Base-by-base conservation (phyloP, 2,113 vertebrate genomes). In the Climacteris rufus region DNA sequence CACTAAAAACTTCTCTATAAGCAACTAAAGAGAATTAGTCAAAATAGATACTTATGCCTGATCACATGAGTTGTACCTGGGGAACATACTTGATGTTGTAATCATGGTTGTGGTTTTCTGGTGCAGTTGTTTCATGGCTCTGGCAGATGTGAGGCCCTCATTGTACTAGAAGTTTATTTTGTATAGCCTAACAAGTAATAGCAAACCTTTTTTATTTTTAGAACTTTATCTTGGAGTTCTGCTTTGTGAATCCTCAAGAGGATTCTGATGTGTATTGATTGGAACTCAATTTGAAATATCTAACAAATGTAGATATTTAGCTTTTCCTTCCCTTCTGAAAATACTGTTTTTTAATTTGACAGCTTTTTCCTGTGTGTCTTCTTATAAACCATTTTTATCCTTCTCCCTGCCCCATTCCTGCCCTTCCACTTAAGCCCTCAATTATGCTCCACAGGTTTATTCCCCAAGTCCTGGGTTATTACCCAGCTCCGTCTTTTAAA, bases 321-420 rank as follows among this genome's bases (percentile, higher is more conserved):
- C 30, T 75, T 94, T 83, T 6, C 9, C 15, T 85, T 89, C 5
- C 8, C 25, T 59, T 77, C 27, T 82, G 68, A 84, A 89, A 89
- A 53, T 28, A 69, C 2, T 50, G 4, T 31, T 21, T 44, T 78
- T 49, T 25, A 6, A 10, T 89, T 87, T 40, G 8, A 31, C 23
- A 52, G 4, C 53, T 92, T 88, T 88, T 83, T 28, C 4, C 6
- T 64, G 2, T 61, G 2, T 94, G 15, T 82, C 49, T 54, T 71
- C 14, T 27, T 78, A 12, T 59, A 21, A 9, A 52, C 4, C 3
- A 14, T 57, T 83, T 88, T 90, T 76, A 17, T 82, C 40, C 13
- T 84, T 74, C 13, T 82, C 8, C 13, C 15, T 0, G 0, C 6
- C 3, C 4, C 27, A 25, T 14, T 86, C 6, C 15, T 0, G 0